These are phyloP conservation scores for Peucedramus taeniatus DNA, from an alignment of 2,113 vertebrate species.

Conservation along the genomic window DNA sequence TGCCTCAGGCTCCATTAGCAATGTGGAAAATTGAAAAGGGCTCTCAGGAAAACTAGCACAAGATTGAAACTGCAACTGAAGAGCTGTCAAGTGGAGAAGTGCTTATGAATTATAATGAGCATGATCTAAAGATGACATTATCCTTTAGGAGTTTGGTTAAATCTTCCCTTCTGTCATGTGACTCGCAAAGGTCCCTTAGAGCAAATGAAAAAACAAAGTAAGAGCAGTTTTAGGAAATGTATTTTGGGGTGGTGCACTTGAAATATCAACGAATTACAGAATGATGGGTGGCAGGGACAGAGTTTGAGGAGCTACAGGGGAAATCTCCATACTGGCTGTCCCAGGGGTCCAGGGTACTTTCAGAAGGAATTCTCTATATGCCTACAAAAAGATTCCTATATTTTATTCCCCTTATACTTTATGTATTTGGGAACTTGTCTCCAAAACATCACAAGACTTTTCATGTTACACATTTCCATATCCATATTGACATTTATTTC, in stretches of 20 bases:
- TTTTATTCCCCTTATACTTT: rapidly evolving
- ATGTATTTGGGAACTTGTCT: not conserved
- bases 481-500: not conserved
- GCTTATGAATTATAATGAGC: conserved; percentile 20
- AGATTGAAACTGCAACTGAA: conserved; percentile 21
- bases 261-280: not conserved
- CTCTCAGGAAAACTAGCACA: not conserved
- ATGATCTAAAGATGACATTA: conserved; percentile 33
- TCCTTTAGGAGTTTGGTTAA: conserved; percentile 13
- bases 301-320: not conserved
- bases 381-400: not conserved
- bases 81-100: conserved; percentile 11
- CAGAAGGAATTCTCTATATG: not conserved
- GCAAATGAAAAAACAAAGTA: not conserved
- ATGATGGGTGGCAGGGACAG: not conserved
- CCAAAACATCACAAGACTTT: not conserved
- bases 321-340: not conserved
- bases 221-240: not conserved
- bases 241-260: not conserved
- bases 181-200: not conserved
- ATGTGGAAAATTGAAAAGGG: conserved; percentile 43
- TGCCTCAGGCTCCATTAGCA: not conserved
- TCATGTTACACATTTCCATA: rapidly evolving
- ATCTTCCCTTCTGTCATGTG: not conserved
- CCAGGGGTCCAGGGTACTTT: not conserved